These are phyloP conservation scores for Campoplex nolae DNA, from an alignment of 2,888 invertebrate genomes.

Conservation along the genomic window DNA sequence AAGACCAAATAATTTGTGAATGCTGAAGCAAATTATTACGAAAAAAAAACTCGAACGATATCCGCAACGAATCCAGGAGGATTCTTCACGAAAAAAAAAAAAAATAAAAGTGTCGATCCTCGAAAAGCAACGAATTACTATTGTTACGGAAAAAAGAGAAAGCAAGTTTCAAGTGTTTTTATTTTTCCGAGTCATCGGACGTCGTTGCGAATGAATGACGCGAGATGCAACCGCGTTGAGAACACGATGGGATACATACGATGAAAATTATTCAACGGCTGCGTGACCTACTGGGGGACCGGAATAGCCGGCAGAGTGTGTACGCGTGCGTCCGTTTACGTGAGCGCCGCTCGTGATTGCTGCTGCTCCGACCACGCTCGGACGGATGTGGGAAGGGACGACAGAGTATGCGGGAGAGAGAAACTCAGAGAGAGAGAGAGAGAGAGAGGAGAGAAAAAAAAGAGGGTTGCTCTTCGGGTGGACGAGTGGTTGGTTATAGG, in stretches of 20 bases:
- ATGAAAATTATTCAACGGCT: constrained; percentile 65
- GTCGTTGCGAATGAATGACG: constrained; percentile 45
- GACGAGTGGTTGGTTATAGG: constrained; percentile 63
- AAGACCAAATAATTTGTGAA: too few relatives aligned
- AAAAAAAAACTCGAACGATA: not conserved
- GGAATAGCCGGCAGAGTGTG: constrained; percentile 67
- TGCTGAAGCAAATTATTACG: too few relatives aligned
- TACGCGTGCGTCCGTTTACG: constrained; percentile 70
- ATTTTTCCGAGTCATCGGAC: constrained; percentile 2
- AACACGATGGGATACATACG: constrained; percentile 52
- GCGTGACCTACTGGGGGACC: constrained; percentile 69
- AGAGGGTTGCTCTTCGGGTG: constrained; percentile 64
- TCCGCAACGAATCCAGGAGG: not conserved
- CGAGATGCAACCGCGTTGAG: constrained; percentile 50
- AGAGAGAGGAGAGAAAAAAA: constrained; percentile 34
- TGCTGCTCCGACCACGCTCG: constrained; percentile 66
- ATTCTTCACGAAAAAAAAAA: not conserved
- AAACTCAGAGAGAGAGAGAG: constrained; percentile 6
- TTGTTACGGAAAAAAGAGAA: not conserved
- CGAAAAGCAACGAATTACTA: not conserved
- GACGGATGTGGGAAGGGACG: constrained; percentile 68
- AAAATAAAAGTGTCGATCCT: constrained; percentile 15
- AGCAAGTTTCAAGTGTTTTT: constrained; percentile 31
- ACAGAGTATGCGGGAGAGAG: constrained; percentile 23
- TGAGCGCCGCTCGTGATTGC: constrained; percentile 64